Evolutionary conservation across 2,888 invertebrate genomes (phyloP), one percentile per base, ranked within the genome.

Genomic region (Calliphora vomitoria): DNA sequence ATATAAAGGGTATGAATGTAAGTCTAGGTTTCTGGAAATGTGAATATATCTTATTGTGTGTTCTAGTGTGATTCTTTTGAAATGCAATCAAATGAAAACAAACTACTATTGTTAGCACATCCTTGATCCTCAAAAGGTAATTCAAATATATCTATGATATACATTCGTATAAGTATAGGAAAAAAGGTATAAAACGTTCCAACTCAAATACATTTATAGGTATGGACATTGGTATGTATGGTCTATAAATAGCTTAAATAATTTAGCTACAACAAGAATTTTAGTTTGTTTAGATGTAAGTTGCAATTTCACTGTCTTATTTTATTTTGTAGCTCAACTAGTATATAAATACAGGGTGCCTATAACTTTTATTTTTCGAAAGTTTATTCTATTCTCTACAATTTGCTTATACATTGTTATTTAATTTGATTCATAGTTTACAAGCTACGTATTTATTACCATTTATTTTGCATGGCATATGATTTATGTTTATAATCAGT

Each of bases 1-100:
- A 38, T 75, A 58, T 78, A 66, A 75, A 74, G 18, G 25, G 8
- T 25, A 58, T 58, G 11, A 13, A 58, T 35, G 6, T 35, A 58
- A 13, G 11, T 11, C 25, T 13, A 44, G 11, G 44, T 11, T 44
- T 44, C 44, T 11, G 10, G 44, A 25, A 25, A 68, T 69, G 53
- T 80, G 53, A 44, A 31, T 62, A 41, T 38, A 75, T 82, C 55
- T 53, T 58, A 55, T n/a, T n/a, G n/a, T n/a, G 55, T 50, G 35
- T 41, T 69, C n/a, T 5, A n/a, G n/a, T 44, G 58, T 47, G 55
- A 53, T 76, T 31, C 41, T 66, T 78, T 82, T 83, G 68, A 83
- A 81, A 86, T 86, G 89, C 91, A 90, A 91, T 91, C 91, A 91
- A 91, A 90, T 90, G 90, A 90, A 91, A 91, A 91, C 89, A 91